Evolutionary conservation across 1,140 invertebrate genomes (phyloP).

Genomic region (Apis florea): DNA sequence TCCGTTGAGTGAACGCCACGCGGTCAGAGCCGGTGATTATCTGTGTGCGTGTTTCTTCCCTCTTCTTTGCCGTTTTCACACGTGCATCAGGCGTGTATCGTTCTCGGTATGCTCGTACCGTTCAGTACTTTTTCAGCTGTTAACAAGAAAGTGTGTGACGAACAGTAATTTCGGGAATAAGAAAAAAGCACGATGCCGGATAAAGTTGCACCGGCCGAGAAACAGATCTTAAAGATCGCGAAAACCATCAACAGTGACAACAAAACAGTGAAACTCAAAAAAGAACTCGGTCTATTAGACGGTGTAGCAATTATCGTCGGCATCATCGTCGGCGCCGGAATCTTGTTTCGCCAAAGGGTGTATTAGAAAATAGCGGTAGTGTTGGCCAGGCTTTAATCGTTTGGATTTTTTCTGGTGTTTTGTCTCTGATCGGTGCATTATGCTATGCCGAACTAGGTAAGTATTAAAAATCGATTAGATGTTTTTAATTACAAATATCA

Average conservation of each 20-base stretch:
- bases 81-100: constrained; percentile 20
- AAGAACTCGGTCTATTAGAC: constrained; percentile 90
- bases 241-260: constrained; percentile 42
- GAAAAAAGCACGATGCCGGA: constrained; percentile 47
- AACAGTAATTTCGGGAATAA: not conserved
- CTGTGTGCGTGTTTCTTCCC: not conserved
- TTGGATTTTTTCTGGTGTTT: constrained; percentile 92
- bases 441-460: constrained; percentile 97
- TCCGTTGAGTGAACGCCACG: constrained; percentile 37
- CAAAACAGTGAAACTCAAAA: constrained; percentile 86
- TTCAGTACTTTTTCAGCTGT: constrained; percentile 13
- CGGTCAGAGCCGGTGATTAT: constrained; percentile 7
- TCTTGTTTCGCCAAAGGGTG: constrained; percentile 97
- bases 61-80: constrained; percentile 30
- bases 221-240: constrained; percentile 13
- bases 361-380: constrained; percentile 92
- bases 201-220: constrained; percentile 60
- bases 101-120: constrained; percentile 23
- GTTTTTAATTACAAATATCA: not conserved
- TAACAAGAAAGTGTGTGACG: not conserved
- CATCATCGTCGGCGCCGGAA: constrained; percentile 94
- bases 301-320: constrained; percentile 93
- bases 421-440: constrained; percentile 94
- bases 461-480: not conserved
- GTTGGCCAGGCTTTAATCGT: constrained; percentile 93